Evolutionary conservation across 2,888 invertebrate genomes (phyloP), one percentile per base, ranked within the genome.

Genomic region (Myopa tessellatipennis): DNA sequence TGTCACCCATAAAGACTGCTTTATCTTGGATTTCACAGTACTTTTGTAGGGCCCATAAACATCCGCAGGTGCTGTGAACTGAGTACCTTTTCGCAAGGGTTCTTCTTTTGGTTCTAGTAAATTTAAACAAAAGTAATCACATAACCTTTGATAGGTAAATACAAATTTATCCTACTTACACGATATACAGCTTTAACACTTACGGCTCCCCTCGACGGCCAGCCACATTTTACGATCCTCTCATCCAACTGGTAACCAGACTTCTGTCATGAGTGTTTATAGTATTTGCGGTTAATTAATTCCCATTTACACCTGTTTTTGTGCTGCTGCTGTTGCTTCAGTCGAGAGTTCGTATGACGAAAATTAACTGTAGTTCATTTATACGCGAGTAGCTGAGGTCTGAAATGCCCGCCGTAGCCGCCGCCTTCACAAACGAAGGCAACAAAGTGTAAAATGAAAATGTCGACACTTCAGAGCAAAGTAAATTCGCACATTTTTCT

Each of bases 241-340:
- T 26, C 26, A 26, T 26, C 26, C 26, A 26, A 26, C 45, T 10
- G 1, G 45, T 45, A 10, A 45, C 45, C 7, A 45, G 45, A 55
- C 14, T 12, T 55, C 55, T 55, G 55, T n/a, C 67, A 74, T 52
- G 67, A 67, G 83, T 86, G 85, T 85, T 86, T 87, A 86, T 86
- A 87, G 84, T 85, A 82, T 86, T 86, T 86, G 84, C 83, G 87
- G 88, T 88, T 88, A 88, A 88, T 88, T 88, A 88, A 87, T 88
- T 87, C 85, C 83, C 86, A 85, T 86, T 88, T 86, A 87, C 87
- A 88, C 88, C 88, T 88, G 88, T 87, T 85, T 82, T 79, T 60
- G 78, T 76, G 61, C 36, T 60, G 38, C 69, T 69, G 79, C 79
- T 79, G 77, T 79, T 80, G 79, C 78, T 70, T 78, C 81, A 78